phyloP scores from a whole-genome alignment of 2,113 vertebrate genomes.

The Struthidea cinerea region DNA sequence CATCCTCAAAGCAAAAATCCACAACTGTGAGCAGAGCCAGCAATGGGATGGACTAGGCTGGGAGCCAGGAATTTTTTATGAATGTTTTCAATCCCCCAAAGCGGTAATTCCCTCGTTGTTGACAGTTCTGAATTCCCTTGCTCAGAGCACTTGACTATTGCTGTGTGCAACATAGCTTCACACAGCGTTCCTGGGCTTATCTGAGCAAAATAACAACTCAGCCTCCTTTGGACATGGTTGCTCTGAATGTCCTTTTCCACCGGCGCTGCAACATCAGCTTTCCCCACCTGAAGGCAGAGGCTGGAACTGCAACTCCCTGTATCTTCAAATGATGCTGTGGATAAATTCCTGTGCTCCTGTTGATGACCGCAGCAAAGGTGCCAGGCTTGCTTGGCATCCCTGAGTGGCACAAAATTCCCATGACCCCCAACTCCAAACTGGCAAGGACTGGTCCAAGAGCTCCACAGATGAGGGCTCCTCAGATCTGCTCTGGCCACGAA shows the following conservation, averaged over 20 bases:
- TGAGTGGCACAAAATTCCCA: fast-evolving
- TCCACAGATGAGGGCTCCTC: background rate
- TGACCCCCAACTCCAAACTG: fast-evolving
- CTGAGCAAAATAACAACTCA: background rate
- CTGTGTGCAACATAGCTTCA: background rate
- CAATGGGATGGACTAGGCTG: background rate
- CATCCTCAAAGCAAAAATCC: background rate
- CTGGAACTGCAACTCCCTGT: background rate
- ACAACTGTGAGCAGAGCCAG: background rate
- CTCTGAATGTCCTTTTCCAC: background rate
- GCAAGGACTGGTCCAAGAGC: background rate
- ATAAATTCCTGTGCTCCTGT: background rate
- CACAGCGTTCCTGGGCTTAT: slow-evolving; percentile 29
- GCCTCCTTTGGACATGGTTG: background rate
- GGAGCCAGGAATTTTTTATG: slow-evolving; percentile 23
- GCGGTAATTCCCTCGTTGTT: slow-evolving; percentile 14
- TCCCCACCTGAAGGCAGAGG: background rate
- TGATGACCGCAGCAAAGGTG: fast-evolving
- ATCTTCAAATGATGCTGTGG: background rate
- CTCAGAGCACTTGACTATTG: background rate
- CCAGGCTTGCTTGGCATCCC: background rate
- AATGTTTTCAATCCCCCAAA: slow-evolving; percentile 24
- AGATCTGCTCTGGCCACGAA: background rate
- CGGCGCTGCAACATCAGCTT: fast-evolving
- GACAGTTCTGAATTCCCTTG: slow-evolving; percentile 38